phyloP scores from a whole-genome alignment of 2,888 invertebrate genomes.

The Cloeon dipterum region DNA sequence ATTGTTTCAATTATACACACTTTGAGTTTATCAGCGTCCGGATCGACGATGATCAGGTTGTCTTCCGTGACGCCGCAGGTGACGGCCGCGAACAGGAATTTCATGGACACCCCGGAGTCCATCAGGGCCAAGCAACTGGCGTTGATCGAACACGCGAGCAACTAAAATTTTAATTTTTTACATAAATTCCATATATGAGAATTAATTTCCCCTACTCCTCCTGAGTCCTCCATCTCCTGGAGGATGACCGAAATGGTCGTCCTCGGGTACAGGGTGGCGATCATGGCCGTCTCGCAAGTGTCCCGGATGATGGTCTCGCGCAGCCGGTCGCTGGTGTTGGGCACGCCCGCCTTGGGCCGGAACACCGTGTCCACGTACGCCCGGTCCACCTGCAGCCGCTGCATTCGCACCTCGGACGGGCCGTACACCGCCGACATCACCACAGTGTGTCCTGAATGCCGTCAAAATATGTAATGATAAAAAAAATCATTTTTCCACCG shows the following conservation, averaged over 20 bases:
- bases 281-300: conserved; percentile 49
- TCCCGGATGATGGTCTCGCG: conserved; percentile 52
- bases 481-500: background rate
- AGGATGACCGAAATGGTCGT: conserved; percentile 54
- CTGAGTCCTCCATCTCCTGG: conserved; percentile 69
- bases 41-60: conserved; percentile 37
- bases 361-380: conserved; percentile 58
- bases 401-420: conserved; percentile 53
- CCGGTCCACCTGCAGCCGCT: conserved; percentile 53
- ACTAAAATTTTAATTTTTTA: too few relatives aligned
- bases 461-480: conserved; percentile 6
- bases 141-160: conserved; percentile 62
- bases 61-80: conserved; percentile 40
- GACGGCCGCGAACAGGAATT: conserved; percentile 56
- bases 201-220: conserved; percentile 33
- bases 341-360: conserved; percentile 50
- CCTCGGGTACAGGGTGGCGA: conserved; percentile 52
- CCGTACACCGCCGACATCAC: conserved; percentile 59
- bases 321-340: conserved; percentile 37
- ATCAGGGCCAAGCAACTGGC: conserved; percentile 60
- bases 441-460: conserved; percentile 52
- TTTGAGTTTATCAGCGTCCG: conserved; percentile 22
- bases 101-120: conserved; percentile 65
- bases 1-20: conserved; percentile 11
- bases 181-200: background rate